Evolutionary conservation across 2,113 vertebrate species (phyloP).

Genomic region (Elephas maximus): DNA sequence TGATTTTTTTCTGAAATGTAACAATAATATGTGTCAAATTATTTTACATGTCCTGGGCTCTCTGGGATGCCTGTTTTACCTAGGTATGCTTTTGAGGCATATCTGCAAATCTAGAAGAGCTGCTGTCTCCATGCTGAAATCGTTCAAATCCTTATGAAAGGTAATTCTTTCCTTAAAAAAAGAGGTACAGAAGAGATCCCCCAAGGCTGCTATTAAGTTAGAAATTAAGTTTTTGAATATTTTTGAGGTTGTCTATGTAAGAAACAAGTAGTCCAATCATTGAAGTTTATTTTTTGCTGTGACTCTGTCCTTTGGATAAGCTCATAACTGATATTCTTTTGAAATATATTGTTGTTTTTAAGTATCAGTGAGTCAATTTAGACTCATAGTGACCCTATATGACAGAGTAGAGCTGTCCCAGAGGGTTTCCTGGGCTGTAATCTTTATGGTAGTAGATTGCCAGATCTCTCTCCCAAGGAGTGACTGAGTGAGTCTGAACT

Average conservation of each 20-base stretch:
- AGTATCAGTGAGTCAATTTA: too few relatives aligned
- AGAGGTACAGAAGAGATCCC: not conserved
- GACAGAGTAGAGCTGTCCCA: too few relatives aligned
- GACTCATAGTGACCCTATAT: too few relatives aligned
- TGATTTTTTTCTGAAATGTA: not conserved
- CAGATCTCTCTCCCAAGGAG: too few relatives aligned
- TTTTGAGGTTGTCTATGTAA: not conserved
- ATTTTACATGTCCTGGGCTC: not conserved
- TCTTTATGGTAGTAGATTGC: too few relatives aligned
- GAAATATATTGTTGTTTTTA: too few relatives aligned
- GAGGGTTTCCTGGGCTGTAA: too few relatives aligned
- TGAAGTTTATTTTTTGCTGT: not conserved
- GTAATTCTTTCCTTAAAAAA: not conserved
- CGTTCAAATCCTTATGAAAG: not conserved
- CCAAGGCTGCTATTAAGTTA: not conserved
- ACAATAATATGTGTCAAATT: not conserved
- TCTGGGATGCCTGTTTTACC: not conserved
- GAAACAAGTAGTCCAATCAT: not conserved
- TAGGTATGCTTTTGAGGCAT: not conserved
- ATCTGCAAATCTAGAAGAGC: not conserved
- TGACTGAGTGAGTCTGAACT: too few relatives aligned
- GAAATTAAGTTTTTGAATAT: not conserved
- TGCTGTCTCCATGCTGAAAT: not conserved
- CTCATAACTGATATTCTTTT: not conserved
- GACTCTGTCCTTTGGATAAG: not conserved